Evolutionary conservation across 2,113 vertebrate genomes (phyloP).

Genomic region (Proteles cristata): DNA sequence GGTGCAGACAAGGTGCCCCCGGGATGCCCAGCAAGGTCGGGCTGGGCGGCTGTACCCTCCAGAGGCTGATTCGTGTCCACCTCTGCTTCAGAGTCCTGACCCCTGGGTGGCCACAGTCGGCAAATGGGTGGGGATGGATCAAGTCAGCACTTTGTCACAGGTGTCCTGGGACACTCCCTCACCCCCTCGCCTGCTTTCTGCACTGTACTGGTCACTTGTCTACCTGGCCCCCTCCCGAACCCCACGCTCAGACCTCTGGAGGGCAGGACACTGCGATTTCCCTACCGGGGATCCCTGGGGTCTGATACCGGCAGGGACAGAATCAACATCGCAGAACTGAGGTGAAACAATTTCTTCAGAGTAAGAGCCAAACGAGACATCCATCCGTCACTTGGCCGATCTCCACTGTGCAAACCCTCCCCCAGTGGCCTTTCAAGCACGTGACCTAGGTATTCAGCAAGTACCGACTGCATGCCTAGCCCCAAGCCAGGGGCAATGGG

Average conservation of each 20-base stretch:
- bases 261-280: background rate
- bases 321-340: background rate
- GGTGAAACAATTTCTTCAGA: background rate
- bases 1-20: background rate
- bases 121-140: background rate
- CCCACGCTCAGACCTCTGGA: background rate
- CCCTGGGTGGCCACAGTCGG: too few relatives aligned
- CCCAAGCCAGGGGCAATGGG: background rate
- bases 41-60: background rate
- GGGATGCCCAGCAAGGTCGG: background rate
- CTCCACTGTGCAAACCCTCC: background rate
- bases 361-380: background rate
- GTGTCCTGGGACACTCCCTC: rapidly evolving
- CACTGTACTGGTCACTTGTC: too few relatives aligned
- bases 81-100: background rate
- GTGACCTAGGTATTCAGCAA: background rate
- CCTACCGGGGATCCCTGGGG: background rate
- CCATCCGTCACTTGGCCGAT: background rate
- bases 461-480: background rate
- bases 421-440: background rate
- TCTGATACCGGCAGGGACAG: background rate
- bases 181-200: background rate
- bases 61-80: background rate
- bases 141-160: background rate
- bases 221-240: background rate